Evolutionary conservation across 1,140 invertebrate genomes (phyloP), one percentile per base, ranked within the genome.

Genomic region (Drosophila auraria): DNA sequence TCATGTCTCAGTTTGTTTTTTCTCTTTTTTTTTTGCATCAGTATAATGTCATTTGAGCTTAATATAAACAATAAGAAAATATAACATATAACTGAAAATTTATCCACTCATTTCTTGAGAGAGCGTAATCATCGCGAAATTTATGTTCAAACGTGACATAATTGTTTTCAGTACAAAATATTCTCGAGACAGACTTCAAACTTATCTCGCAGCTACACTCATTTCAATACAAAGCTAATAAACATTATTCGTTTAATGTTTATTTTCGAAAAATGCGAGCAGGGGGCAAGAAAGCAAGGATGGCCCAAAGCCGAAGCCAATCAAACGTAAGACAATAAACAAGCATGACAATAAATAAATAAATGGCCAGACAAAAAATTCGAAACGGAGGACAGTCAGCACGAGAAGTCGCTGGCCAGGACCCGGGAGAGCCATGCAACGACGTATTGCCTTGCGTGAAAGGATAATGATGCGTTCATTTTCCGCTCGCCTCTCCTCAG

Each of bases 301-400:
- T 54, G 59, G 27, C 25, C 47, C 64, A 45, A 75, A 70, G 68
- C 47, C 64, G 66, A 68, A 82, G 81, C 69, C 84, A 89, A 89
- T 89, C 84, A 89, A 79, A 84, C 64, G 65, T 74, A 73, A 89
- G 83, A 89, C 84, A 89, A 89, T 89, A 89, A 89, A 89, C 84
- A 89, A 81, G 73, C 81, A 89, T 89, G 84, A 89, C 84, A 89
- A 84, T 84, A 89, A 84, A 83, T 83, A 83, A 80, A 86, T 86
- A 86, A 86, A 86, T 87, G 62, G 50, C 65, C 77, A 65, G 57
- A 62, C 70, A 66, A 78, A 76, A 69, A 75, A 64, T 45, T 68
- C 44, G 65, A 69, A 54, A 53, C 53, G 60, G 70, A 53, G 53
- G 45, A 54, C n/a, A 36, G 20, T 44, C n/a, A 27, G 12, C 9